Evolutionary conservation across 2,113 vertebrate species (phyloP).

Genomic region (Xerus inauris): DNA sequence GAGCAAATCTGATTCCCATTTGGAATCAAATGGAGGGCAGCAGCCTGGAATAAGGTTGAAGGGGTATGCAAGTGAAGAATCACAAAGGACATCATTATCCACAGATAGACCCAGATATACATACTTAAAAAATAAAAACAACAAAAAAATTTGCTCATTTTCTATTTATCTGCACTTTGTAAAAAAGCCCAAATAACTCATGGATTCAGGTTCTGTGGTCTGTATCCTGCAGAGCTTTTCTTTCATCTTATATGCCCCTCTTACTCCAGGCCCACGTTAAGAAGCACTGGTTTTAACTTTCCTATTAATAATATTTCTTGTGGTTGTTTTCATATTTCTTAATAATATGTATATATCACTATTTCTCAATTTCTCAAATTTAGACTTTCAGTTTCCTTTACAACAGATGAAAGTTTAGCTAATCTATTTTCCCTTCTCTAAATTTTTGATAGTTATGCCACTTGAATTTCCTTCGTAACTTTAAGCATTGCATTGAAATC

Average conservation of each 20-base stretch:
- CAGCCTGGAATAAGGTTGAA: background rate
- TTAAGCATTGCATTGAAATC: background rate
- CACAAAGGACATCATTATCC: background rate
- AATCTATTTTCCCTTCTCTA: background rate
- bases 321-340: background rate
- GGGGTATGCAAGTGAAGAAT: background rate
- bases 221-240: background rate
- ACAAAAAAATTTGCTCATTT: background rate
- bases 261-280: background rate
- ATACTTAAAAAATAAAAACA: background rate
- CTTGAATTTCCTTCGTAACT: background rate
- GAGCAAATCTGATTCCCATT: background rate
- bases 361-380: background rate
- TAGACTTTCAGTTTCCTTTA: background rate
- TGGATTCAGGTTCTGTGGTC: background rate
- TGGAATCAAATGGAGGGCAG: too few relatives aligned
- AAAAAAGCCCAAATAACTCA: background rate
- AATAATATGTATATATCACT: background rate
- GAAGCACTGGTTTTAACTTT: background rate
- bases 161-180: background rate
- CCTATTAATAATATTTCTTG: background rate
- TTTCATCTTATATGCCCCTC: background rate
- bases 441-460: background rate
- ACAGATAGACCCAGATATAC: background rate
- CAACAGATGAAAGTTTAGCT: background rate